Base-by-base conservation (phyloP, 1,140 invertebrate genomes). In the Panulirus ornatus region DNA sequence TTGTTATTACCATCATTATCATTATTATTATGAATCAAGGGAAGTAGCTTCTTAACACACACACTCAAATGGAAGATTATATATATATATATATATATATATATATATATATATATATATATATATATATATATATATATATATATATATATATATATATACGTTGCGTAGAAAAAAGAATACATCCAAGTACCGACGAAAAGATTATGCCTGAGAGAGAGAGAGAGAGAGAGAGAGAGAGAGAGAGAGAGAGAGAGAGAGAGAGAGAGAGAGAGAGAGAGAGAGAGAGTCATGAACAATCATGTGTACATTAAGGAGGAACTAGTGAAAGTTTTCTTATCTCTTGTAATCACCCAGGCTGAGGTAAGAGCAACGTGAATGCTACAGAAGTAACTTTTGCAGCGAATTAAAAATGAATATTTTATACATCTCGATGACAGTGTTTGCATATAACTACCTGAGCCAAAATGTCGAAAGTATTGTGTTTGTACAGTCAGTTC, bases 241-340 rank as follows among this genome's bases (percentile, higher is more conserved):
- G 36, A 75, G 22, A 75, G 73, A 42, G 36, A 36, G 27, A 42
- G 73, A 40, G 36, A 75, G 73, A 75, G 36, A 40, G 73, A 75
- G 71, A 75, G 36, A 75, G 71, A 75, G 71, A 75, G 19, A 22
- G 54, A 58, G 19, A 22, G 54, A 58, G 11, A 58, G 11, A 58
- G 11, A 22, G 54, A 58, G 11, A 19, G 54, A 11, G n/a, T n/a
- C n/a, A n/a, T n/a, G n/a, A n/a, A n/a, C n/a, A n/a, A n/a, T n/a
- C n/a, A n/a, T n/a, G n/a, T n/a, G n/a, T n/a, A n/a, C n/a, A n/a
- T n/a, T n/a, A n/a, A n/a, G n/a, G n/a, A n/a, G n/a, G n/a, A n/a
- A n/a, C n/a, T n/a, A n/a, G n/a, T n/a, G n/a, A n/a, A n/a, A n/a
- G n/a, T n/a, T n/a, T n/a, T n/a, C n/a, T n/a, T n/a, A n/a, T n/a